Base-by-base conservation (phyloP, 2,797 vertebrate species). In the Scolopax rusticola region DNA sequence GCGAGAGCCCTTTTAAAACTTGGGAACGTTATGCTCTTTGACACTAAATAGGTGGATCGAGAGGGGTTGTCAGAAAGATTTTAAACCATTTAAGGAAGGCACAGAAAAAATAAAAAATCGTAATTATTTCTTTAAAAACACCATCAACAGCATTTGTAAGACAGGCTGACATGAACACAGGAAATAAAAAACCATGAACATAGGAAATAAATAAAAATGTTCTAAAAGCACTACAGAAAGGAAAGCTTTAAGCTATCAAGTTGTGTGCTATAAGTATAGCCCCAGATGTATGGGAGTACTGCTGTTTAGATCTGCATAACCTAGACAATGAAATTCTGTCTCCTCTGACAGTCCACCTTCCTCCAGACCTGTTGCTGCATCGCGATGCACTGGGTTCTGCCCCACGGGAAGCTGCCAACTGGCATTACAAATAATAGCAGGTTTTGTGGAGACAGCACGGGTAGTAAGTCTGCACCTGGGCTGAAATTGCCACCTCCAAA, bases 21-120 rank as follows among this genome's bases (percentile, higher is more conserved):
- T 97, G 97, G 97, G 97, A 98, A 98, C 32, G 64, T 94, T 93
- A 89, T 94, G 97, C 95, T 97, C 96, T 96, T 96, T 97, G 98
- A 97, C 97, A 97, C 91, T 89, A 96, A 96, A 95, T 92, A 96
- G 94, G 95, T 91, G 96, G 93, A 91, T 90, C 6, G 6, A 75
- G 95, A 92, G 78, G 73, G 21, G 48, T 64, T 96, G 95, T 97
- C 95, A 95, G 94, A 92, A 97, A 91, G 95, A 96, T 97, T 97
- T 96, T 83, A 88, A 95, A 85, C 56, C 95, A 75, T 88, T 91
- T 89, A 91, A 83, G 93, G 90, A 90, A 88, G 76, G 82, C 69
- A 70, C 8, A 16, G 33, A 16, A 28, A 77, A 75, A 60, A 38
- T 54, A 38, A 59, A 59, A 70, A 92, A 74, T 90, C 2, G 2